Base-by-base conservation (phyloP, 1,140 invertebrate genomes). In the Notospermus geniculatus region DNA sequence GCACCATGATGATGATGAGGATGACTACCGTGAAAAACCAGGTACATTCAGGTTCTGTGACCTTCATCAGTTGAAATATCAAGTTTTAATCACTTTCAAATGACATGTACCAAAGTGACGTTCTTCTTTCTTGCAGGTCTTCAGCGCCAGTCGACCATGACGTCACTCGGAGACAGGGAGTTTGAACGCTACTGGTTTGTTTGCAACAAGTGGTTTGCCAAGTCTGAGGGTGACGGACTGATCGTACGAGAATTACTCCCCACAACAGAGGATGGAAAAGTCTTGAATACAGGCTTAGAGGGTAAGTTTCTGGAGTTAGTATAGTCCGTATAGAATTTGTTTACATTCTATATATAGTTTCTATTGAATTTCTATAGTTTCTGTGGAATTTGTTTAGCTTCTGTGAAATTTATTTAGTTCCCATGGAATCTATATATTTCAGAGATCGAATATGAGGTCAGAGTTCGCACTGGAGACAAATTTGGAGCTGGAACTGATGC, bases 171-270 rank as follows among this genome's bases (percentile, higher is more conserved):
- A 17, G 61, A 60, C 5, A 28, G 1, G 0, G 72, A 72, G 27
- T 75, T 73, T 4, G 76, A 80, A 59, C 74, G 79, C 50, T 81
- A 80, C 61, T 80, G 76, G 74, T 82, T 81, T 69, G 73, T 76
- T 55, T 76, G 77, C 13, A 68, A 77, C 39, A 66, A 70, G 32
- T 82, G 79, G 79, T 78, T 82, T 59, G 75, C 77, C 22, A 65
- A 64, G 32, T 61, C 66, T 54, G 77, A 80, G 65, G 80, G 71
- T 54, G 80, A 82, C 63, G 71, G 71, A 53, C 64, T 69, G 52
- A 80, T 79, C 39, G 71, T 79, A 9, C 61, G 80, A 59, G 80
- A 82, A 66, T 64, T 82, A 2, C 60, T 78, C 7, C 78, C 80
- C 7, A 80, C 80, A 7, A 76, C 78, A 63, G 71, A 77, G 53